A percentile compares a stretch with the other conserved stretches of the same genome.
Evolutionary conservation across 2,113 vertebrate genomes (phyloP).

Genomic region (Cairina moschata): DNA sequence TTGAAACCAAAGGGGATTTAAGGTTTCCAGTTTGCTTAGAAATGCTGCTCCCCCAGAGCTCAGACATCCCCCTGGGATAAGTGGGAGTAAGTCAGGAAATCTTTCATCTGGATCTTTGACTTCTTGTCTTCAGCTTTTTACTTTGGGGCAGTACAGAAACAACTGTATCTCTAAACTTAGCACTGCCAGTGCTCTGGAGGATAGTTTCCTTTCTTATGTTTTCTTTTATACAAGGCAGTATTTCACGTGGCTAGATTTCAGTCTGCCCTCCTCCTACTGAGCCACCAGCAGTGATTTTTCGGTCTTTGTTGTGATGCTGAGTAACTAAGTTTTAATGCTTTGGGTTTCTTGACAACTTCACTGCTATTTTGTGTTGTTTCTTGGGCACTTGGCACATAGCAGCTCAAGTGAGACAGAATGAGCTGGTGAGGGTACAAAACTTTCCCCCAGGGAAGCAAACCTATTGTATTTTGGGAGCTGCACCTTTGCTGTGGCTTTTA

Average conservation of each 20-base stretch:
- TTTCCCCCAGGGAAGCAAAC: neutral
- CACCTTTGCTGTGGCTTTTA: neutral
- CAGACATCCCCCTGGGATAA: neutral
- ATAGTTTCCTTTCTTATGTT: neutral
- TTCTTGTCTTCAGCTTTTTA: neutral
- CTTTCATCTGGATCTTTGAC: neutral
- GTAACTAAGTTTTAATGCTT: neutral
- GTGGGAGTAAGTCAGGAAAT: neutral
- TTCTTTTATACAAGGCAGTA: neutral
- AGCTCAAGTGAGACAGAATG: neutral
- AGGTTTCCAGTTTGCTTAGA: neutral
- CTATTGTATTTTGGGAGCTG: neutral
- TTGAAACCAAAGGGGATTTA: neutral
- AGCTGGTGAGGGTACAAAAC: neutral
- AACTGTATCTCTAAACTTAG: neutral
- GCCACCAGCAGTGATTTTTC: neutral
- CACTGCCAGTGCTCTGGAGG: neutral
- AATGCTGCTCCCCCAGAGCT: neutral
- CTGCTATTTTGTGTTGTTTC: neutral
- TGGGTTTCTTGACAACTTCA: accelerated
- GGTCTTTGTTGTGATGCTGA: neutral
- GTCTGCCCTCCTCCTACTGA: neutral
- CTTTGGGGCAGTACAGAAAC: neutral
- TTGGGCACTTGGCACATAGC: neutral
- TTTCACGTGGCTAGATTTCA: neutral